phyloP scores from a whole-genome alignment of 2,888 invertebrate species.

The Pammene fasciana region DNA sequence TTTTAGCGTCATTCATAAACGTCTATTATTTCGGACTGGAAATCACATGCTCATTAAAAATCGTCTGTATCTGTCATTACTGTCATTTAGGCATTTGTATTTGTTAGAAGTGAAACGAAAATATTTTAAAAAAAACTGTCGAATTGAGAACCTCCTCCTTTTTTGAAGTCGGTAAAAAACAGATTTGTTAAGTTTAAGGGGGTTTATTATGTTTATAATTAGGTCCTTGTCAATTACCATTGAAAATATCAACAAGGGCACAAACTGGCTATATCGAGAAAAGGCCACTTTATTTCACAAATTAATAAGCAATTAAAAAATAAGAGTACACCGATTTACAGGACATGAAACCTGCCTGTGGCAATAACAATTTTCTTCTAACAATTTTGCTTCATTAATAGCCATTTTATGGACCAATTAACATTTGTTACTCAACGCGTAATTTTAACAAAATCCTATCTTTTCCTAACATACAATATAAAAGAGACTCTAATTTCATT shows the following conservation, averaged over 20 bases:
- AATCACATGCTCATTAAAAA: no score
- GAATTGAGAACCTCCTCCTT: no score
- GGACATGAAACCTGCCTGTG: constrained; percentile 37
- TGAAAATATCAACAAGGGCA: neutral
- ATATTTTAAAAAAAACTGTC: no score
- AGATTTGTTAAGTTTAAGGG: no score
- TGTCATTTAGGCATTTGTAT: no score
- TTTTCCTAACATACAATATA: neutral
- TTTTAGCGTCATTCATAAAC: no score
- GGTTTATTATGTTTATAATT: no score
- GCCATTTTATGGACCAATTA: constrained; percentile 76
- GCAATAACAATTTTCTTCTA: constrained; percentile 62
- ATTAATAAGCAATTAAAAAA: constrained; percentile 26
- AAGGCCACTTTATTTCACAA: constrained; percentile 1
- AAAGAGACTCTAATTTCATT: neutral
- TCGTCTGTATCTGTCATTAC: no score
- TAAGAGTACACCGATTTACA: constrained; percentile 11
- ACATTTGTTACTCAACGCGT: constrained; percentile 66
- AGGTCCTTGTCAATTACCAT: no score
- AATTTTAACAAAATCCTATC: constrained; percentile 4
- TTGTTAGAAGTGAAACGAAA: no score
- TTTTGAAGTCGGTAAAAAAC: no score
- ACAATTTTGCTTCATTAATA: constrained; percentile 71
- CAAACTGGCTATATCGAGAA: neutral
- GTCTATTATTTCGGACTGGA: no score